Evolutionary conservation across 2,888 invertebrate species (phyloP), one percentile per base, ranked within the genome.

Genomic region (Lepidochitona cinerea): DNA sequence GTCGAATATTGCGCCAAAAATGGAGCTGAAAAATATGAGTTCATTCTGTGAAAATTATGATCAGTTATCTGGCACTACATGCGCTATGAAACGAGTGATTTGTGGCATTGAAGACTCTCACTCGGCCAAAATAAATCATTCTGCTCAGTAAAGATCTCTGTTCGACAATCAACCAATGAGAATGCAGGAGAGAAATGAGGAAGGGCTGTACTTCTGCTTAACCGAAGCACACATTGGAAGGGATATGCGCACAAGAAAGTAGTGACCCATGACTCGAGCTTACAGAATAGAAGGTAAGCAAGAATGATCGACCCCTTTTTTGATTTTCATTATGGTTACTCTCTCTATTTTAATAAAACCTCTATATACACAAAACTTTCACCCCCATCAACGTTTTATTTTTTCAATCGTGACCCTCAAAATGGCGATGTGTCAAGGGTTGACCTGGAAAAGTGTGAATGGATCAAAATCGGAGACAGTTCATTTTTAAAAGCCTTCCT

Each of bases 1-100:
- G 84, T 79, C 36, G 87, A 85, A 85, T 87, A 87, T 81, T 85
- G 86, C 68, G 85, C 84, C 79, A 87, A 84, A 83, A 87, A 85
- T 71, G 85, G 84, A 12, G 86, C 82, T 66, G 87, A 80, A 77
- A 86, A 87, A 77, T 87, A 87, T 37, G 87, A 87, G 84, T 86
- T 87, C 87, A 87, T 87, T 83, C 37, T 37, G 66, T 81, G 79
- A 81, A 83, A 76, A 77, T 81, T 82, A 81, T 81, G 79, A 80
- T 81, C 83, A 84, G 81, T 84, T 76, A 68, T 81, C 84, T 81
- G 78, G 18, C 37, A 80, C 84, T 85, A 82, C 85, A 84, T 85
- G 86, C 85, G 85, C 86, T 83, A 83, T 84, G 74, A 81, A 81
- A 80, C 79, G 76, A 73, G 84, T 87, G 87, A 87, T 87, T 87